Evolutionary conservation across 2,113 vertebrate genomes (phyloP), one percentile per base, ranked within the genome.

Genomic region (Platichthys stellatus): DNA sequence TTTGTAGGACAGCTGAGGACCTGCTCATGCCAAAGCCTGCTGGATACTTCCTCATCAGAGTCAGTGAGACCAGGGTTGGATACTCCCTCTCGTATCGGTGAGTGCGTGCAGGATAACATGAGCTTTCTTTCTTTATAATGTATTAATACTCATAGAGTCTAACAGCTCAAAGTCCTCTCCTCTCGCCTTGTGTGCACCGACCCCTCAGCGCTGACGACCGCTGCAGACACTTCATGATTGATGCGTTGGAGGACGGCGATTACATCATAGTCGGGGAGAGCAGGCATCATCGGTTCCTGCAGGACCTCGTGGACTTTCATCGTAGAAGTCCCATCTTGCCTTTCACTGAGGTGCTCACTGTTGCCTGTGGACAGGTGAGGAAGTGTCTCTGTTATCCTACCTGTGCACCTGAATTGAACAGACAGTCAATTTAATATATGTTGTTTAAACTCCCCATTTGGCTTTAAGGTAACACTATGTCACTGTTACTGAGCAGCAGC

Each of bases 81-180:
- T 96, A 95, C 92, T 95, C 95, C 0, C 91, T 96, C 4, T 96
- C 96, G 0, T 94, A 94, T 82, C 94, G 90, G 96, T 96, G 90
- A 94, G 85, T 72, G 47, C 71, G 57, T 73, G n/a, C 21, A 18
- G 13, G 2, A 23, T 53, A 17, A 38, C 31, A 9, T 15, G 14
- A 51, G 31, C 23, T 40, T 28, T 66, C 4, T 28, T 58, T 58
- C 61, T 57, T 2, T 60, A 38, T 47, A 13, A 47, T 47, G 20
- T 28, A 24, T 7, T 31, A 7, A 31, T 12, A 61, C 49, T 18
- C 49, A 47, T 38, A 53, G 21, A 11, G 40, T 5, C 8, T 26
- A 3, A 21, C 0, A 28, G 53, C 45, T 72, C 40, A 65, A 69
- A 65, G 24, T 43, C 35, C 35, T 21, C 20, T 38, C 5, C 7